Evolutionary conservation across 1,140 invertebrate species (phyloP).

Genomic region (Xylocopa sonorina): DNA sequence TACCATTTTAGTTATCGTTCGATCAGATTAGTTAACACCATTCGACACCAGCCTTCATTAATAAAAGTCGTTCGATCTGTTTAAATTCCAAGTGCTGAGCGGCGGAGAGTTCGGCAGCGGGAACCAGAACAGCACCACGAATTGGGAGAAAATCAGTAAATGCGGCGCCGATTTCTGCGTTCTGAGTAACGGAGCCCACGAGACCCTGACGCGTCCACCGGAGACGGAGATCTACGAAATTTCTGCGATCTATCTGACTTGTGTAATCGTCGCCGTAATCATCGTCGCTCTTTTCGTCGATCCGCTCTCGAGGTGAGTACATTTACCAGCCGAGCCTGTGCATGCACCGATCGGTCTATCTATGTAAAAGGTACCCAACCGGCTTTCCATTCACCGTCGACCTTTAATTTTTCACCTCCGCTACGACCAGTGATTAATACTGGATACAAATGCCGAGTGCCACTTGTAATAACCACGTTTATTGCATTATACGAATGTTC

Average conservation of each 20-base stretch:
- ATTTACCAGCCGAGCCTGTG: too few species aligned
- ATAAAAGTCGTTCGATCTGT: slow-evolving; percentile 44
- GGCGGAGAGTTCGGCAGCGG: slow-evolving; percentile 85
- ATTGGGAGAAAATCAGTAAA: slow-evolving; percentile 82
- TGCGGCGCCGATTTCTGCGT: slow-evolving; percentile 94
- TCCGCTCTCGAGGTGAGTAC: slow-evolving; percentile 91
- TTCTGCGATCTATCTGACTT: slow-evolving; percentile 93
- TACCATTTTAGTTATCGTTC: too few species aligned
- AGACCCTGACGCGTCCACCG: slow-evolving; percentile 88
- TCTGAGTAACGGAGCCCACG: slow-evolving; percentile 84
- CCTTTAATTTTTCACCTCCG: slow-evolving; percentile 28
- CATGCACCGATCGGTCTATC: too few species aligned
- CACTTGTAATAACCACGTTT: slow-evolving; percentile 9
- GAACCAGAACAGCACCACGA: slow-evolving; percentile 79
- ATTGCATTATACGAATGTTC: slow-evolving; percentile 11
- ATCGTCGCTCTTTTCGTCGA: slow-evolving; percentile 95
- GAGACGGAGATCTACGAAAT: slow-evolving; percentile 94
- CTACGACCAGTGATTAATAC: slow-evolving; percentile 6
- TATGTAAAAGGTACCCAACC: background rate
- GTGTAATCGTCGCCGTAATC: slow-evolving; percentile 91
- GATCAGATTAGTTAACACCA: too few species aligned
- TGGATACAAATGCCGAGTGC: background rate
- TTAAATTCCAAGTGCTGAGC: slow-evolving; percentile 85
- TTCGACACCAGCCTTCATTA: background rate
- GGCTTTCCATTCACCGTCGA: slow-evolving; percentile 27